Evolutionary conservation across 2,888 invertebrate genomes (phyloP), one percentile per base, ranked within the genome.

Genomic region (Dryobota labecula): DNA sequence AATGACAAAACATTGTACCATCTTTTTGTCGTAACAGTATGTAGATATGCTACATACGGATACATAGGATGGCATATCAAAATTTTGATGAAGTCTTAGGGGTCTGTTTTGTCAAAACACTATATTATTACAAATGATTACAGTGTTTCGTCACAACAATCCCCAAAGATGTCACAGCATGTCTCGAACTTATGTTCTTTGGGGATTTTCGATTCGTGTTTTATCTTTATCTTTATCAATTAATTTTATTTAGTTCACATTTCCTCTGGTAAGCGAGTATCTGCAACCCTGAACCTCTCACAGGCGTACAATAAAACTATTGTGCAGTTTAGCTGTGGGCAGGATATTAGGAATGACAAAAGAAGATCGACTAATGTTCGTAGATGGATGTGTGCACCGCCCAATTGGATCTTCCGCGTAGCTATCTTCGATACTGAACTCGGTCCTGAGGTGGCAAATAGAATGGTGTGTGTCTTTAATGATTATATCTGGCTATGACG

Each of bases 391-490:
- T 47, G 11, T 27, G 15, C 2, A 47, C 27, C 47, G 15, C 20
- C 36, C 63, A 36, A 45, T 66, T 47, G 27, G 4, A 27, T 47
- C 33, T 66, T n/a, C 15, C 64, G 47, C 47, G 33, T 61, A 49
- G n/a, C 30, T 61, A 18, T 9, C 3, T 49, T n/a, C 9, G 9
- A 30, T 33, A 61, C 30, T 6, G 15, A 9, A 18, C 6, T 33
- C 18, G 9, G n/a, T 47, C 15, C 30, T 6, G 30, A 33, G 9
- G 18, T 2, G 18, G 9, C 9, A 61, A 49, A 18, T n/a, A 33
- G 30, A 61, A 61, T 33, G 1, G 9, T 33, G n/a, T 43, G 15
- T 47, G 61, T 18, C 30, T n/a, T 45, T 15, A 41, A 20, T 20
- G 1, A 2, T 58, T 11, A 18, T 4, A 24, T 41, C 20, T 41